These are phyloP conservation scores for Apamea monoglypha DNA, from an alignment of 2,888 invertebrate species.

Conservation along the genomic window DNA sequence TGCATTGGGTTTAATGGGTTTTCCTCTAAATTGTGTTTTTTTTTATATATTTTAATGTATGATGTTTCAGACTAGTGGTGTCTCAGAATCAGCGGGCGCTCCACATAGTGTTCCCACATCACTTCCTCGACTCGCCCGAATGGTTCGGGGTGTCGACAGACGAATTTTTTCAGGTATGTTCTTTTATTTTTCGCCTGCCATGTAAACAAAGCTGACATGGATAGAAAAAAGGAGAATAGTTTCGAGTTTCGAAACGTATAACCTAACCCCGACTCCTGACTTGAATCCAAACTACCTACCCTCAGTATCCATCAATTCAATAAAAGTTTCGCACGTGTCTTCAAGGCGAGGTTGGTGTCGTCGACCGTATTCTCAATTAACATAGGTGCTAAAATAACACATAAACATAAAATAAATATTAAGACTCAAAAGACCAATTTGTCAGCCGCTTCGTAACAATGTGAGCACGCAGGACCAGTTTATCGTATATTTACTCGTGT, in stretches of 20 bases:
- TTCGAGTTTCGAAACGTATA: neutral
- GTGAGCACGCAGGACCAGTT: conserved; percentile 36
- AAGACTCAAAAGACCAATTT: conserved; percentile 48
- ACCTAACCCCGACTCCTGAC: neutral
- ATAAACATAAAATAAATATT: conserved; percentile 26
- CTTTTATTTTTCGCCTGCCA: neutral
- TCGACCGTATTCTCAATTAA: conserved; percentile 36
- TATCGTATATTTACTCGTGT: conserved; percentile 36
- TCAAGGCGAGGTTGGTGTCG: neutral
- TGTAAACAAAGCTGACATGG: neutral
- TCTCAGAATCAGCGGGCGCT: conserved; percentile 95
- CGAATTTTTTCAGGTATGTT: conserved; percentile 95
- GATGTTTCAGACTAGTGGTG: conserved; percentile 93
- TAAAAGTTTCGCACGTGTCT: neutral
- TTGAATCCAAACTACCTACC: neutral
- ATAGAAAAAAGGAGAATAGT: neutral
- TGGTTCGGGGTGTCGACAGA: conserved; percentile 97
- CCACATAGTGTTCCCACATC: conserved; percentile 96
- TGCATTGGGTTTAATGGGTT: neutral
- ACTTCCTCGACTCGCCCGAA: conserved; percentile 97
- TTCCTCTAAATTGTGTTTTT: neutral
- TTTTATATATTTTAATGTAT: neutral
- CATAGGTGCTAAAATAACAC: neutral
- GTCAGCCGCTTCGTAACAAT: conserved; percentile 38
- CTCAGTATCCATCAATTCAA: no score